These are phyloP conservation scores for Eubasilissa regina DNA, from an alignment of 1,140 invertebrate species.

Conservation along the genomic window DNA sequence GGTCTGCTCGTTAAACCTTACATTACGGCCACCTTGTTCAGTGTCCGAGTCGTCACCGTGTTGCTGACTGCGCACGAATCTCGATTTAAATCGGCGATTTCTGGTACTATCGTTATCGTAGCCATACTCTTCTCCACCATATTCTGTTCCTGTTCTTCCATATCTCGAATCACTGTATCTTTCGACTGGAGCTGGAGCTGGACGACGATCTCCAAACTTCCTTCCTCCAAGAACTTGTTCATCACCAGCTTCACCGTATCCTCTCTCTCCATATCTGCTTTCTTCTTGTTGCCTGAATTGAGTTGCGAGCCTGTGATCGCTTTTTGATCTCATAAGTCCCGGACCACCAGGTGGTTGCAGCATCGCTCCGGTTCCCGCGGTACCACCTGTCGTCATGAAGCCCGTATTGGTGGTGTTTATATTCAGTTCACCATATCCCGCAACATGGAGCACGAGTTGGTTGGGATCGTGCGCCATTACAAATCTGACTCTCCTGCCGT, in stretches of 20 bases:
- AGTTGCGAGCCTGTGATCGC: constrained; percentile 91
- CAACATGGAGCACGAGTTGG: constrained; percentile 87
- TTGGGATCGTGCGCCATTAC: constrained; percentile 92
- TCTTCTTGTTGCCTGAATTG: constrained; percentile 92
- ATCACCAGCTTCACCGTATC: constrained; percentile 68
- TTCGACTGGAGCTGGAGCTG: constrained; percentile 68
- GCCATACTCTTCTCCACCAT: constrained; percentile 77
- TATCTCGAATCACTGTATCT: constrained; percentile 70
- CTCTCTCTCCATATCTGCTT: constrained; percentile 70
- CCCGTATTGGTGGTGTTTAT: constrained; percentile 76
- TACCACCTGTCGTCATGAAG: constrained; percentile 69
- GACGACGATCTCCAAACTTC: constrained; percentile 80
- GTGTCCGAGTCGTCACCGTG: constrained; percentile 80
- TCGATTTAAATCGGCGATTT: constrained; percentile 79
- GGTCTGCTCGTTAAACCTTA: constrained; percentile 74
- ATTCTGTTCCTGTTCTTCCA: constrained; percentile 69
- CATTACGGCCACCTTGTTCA: constrained; percentile 73
- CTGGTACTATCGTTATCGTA: constrained; percentile 74
- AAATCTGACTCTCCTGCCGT: constrained; percentile 87
- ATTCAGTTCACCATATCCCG: constrained; percentile 90
- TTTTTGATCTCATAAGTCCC: constrained; percentile 93
- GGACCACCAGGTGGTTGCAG: constrained; percentile 75
- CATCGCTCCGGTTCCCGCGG: constrained; percentile 66
- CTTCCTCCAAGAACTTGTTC: constrained; percentile 79
- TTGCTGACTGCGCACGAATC: constrained; percentile 79